These are phyloP conservation scores for Balaenoptera acutorostrata DNA, from an alignment of 2,113 vertebrate genomes.

Conservation along the genomic window DNA sequence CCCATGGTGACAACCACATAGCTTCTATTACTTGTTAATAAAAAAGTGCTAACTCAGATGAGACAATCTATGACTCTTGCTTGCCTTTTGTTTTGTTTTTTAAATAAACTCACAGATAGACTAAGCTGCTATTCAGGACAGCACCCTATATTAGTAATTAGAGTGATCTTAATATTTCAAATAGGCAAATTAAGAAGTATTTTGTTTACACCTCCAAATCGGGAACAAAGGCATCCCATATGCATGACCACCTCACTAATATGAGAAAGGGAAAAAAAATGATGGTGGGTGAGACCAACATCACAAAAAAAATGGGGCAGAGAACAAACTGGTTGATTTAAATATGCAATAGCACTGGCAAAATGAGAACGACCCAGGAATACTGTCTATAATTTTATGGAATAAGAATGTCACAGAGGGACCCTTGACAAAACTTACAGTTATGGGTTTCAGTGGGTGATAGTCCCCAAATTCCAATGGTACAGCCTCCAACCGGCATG, in stretches of 20 bases:
- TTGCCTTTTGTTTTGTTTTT: neutral
- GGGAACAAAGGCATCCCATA: neutral
- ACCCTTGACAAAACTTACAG: conserved; percentile 79
- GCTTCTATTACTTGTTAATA: neutral
- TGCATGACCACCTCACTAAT: neutral
- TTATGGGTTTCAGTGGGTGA: conserved; percentile 95
- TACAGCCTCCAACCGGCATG: conserved; percentile 79
- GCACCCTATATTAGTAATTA: neutral
- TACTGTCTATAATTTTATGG: neutral
- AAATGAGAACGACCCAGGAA: neutral
- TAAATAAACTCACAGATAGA: neutral
- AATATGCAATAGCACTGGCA: neutral
- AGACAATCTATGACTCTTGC: neutral
- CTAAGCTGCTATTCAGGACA: neutral
- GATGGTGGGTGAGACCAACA: neutral
- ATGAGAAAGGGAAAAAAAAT: neutral
- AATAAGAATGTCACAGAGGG: neutral
- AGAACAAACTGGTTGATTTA: neutral
- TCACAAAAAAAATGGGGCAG: neutral
- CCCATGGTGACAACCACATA: rapidly evolving
- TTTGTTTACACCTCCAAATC: neutral
- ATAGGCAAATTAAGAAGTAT: neutral
- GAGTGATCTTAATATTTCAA: neutral
- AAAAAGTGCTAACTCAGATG: neutral
- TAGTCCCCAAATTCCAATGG: conserved; percentile 91